Evolutionary conservation across 2,888 invertebrate species (phyloP), one percentile per base, ranked within the genome.

Genomic region (Acholoe squamosa): DNA sequence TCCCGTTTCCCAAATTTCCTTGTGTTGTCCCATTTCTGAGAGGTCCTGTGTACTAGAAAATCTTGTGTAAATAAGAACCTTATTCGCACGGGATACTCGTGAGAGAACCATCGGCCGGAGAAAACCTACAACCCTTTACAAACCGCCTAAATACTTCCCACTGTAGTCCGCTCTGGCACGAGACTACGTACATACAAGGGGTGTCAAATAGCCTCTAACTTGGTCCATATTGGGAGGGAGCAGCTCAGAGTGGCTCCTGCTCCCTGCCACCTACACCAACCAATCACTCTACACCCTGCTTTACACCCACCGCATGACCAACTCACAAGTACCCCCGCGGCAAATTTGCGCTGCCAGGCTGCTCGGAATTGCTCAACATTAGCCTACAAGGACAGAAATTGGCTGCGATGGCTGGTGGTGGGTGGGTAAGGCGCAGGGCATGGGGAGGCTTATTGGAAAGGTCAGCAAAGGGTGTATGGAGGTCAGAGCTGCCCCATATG

Each of bases 301-400:
- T 71, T 71, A 28, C 28, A 71, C 28, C 25, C 71, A 25, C 61
- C 7, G 7, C 71, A 71, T 14, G 71, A 71, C n/a, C 71, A 28
- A 31, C 71, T 71, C 61, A 61, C 61, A 61, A 61, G 61, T 31
- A 76, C 28, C 28, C 31, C 76, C 80, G 34, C 12, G 33, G 80
- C 80, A 43, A 80, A 80, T 80, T 80, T 33, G 33, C 80, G 80
- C 80, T 43, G 34, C 43, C 80, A n/a, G 34, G n/a, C 34, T 12
- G 80, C 33, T 16, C 34, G 80, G 34, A 43, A 71, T 71, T 71
- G 71, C 71, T 28, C 71, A 71, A 71, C 71, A 71, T 71, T 71
- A 28, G 71, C 71, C 71, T 33, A 80, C 80, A 80, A n/a, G 80
- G 34, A 25, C 22, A 80, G 80, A 80, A 80, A 80, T 80, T 80